These are phyloP conservation scores for Corbicula japonica DNA, from an alignment of 2,888 invertebrate species.

Conservation along the genomic window DNA sequence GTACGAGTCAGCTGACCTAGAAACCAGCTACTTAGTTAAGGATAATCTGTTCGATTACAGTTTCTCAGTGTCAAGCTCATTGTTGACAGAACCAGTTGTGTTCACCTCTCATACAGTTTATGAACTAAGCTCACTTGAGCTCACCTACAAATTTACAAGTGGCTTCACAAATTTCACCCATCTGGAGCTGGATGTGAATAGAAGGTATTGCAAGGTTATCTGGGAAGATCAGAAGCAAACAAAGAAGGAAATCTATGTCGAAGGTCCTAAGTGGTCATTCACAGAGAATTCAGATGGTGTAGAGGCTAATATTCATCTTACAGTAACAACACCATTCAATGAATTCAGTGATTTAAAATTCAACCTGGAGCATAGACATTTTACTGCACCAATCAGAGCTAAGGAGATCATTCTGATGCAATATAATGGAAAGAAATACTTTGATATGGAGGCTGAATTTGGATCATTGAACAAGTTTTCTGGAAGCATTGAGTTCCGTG, in stretches of 20 bases:
- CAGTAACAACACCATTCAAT: constrained; percentile 65
- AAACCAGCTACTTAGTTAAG: neutral
- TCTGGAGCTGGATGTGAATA: constrained; percentile 34
- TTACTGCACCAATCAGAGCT: constrained; percentile 39
- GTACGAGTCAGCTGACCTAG: constrained; percentile 26
- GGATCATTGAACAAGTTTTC: constrained; percentile 50
- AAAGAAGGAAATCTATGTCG: constrained; percentile 31
- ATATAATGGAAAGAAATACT: constrained; percentile 69
- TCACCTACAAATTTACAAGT: constrained; percentile 55
- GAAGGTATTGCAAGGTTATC: constrained; percentile 33
- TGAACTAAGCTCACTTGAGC: constrained; percentile 31
- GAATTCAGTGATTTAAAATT: constrained; percentile 38
- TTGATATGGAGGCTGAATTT: constrained; percentile 64
- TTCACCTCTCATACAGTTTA: neutral
- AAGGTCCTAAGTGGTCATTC: constrained; percentile 10
- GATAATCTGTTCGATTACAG: neutral
- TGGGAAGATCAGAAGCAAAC: constrained; percentile 38
- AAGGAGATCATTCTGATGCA: constrained; percentile 47
- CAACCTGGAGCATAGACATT: constrained; percentile 44
- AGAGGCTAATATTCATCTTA: constrained; percentile 26
- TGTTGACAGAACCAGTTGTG: neutral
- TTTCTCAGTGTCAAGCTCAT: constrained; percentile 7
- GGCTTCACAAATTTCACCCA: constrained; percentile 47
- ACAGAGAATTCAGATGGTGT: neutral
- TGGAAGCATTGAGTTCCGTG: constrained; percentile 63